Evolutionary conservation across 2,797 vertebrate genomes (phyloP).

Genomic region (Geotrypetes seraphini): DNA sequence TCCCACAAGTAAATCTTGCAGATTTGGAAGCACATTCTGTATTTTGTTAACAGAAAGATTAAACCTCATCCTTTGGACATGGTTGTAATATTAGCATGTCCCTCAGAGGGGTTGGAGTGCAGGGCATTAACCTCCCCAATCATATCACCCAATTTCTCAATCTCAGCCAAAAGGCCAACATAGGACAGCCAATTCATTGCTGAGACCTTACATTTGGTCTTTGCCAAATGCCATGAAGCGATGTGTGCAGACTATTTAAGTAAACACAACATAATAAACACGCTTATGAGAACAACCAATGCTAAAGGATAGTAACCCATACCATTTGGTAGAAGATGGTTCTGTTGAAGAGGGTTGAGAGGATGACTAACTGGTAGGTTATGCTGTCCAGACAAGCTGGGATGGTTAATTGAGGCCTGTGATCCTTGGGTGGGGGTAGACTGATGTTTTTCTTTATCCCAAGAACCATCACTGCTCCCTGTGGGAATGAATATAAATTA

Average conservation of each 20-base stretch:
- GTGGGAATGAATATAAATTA: slow-evolving; percentile 57
- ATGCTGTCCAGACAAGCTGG: slow-evolving; percentile 44
- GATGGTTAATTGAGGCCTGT: slow-evolving; percentile 47
- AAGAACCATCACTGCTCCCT: slow-evolving; percentile 62
- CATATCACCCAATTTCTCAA: too few species aligned
- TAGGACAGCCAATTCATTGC: too few species aligned
- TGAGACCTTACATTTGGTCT: too few species aligned
- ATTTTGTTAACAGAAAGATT: too few species aligned
- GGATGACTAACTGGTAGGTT: slow-evolving; percentile 53
- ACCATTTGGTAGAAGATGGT: slow-evolving; percentile 56
- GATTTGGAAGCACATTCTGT: too few species aligned
- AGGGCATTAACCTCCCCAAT: too few species aligned
- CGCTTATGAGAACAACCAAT: slow-evolving; percentile 20
- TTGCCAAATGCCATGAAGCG: too few species aligned
- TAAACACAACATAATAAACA: slow-evolving; percentile 13
- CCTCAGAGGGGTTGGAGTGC: too few species aligned
- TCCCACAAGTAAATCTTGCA: too few species aligned
- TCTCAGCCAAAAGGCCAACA: too few species aligned
- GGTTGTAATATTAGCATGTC: too few species aligned
- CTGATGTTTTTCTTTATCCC: slow-evolving; percentile 56
- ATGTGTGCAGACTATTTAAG: slow-evolving; percentile 21
- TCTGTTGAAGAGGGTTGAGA: slow-evolving; percentile 55
- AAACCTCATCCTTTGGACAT: too few species aligned
- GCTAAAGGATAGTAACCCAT: slow-evolving; percentile 43
- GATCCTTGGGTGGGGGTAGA: slow-evolving; percentile 45